Percentiles rank a stretch among this genome's conserved stretches.
Evolutionary conservation across 2,797 vertebrate species (phyloP).

Genomic region (Sternarchorhynchus goeldii): DNA sequence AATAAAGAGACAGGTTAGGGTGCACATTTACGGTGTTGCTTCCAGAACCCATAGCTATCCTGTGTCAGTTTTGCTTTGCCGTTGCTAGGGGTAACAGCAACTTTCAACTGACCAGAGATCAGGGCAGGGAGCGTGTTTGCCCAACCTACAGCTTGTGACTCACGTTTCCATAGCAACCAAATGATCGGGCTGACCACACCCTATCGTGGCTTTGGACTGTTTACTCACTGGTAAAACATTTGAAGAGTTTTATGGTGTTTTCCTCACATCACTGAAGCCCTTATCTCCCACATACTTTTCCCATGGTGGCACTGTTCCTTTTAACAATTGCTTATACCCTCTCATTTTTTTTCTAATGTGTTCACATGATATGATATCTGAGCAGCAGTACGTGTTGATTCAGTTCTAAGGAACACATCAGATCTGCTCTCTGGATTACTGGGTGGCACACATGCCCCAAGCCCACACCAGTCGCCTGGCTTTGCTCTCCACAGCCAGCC

Average conservation of each 20-base stretch:
- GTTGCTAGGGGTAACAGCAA: constrained; percentile 67
- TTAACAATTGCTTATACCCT: background rate
- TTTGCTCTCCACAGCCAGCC: constrained; percentile 60
- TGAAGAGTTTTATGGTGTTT: constrained; percentile 30
- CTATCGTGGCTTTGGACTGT: constrained; percentile 57
- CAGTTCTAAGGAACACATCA: constrained; percentile 7
- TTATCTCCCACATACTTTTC: background rate
- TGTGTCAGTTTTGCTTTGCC: constrained; percentile 71
- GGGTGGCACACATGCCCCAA: constrained; percentile 52
- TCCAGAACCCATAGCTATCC: constrained; percentile 57
- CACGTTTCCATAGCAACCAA: constrained; percentile 68
- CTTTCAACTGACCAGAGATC: constrained; percentile 43
- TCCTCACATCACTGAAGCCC: constrained; percentile 4
- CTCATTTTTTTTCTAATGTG: constrained; percentile 16
- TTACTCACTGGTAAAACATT: constrained; percentile 73
- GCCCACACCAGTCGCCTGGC: constrained; percentile 51
- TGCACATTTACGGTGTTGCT: constrained; percentile 58
- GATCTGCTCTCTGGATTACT: constrained; percentile 31
- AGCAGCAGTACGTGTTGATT: constrained; percentile 10
- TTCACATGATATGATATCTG: constrained; percentile 18
- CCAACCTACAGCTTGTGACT: constrained; percentile 64
- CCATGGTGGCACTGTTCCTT: background rate
- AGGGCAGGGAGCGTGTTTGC: constrained; percentile 62
- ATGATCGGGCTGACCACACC: constrained; percentile 69
- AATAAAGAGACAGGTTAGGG: constrained; percentile 69